Base-by-base conservation (phyloP, 2,888 invertebrate genomes). In the Acanthosepion esculentum region DNA sequence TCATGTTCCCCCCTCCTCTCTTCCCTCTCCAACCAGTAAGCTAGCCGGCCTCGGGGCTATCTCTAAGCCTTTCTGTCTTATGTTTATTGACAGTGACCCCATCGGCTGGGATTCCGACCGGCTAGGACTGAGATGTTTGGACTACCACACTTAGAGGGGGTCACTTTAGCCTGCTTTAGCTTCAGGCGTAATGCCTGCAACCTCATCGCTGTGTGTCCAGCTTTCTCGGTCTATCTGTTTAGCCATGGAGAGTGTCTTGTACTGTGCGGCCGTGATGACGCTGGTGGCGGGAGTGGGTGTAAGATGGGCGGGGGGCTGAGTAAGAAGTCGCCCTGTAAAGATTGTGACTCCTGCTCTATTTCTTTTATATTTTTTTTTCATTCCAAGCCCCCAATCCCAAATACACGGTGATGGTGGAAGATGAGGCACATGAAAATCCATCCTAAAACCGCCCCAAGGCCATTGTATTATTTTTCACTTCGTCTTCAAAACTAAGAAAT, bases 91-190 rank as follows among this genome's bases (percentile, higher is more conserved):
- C 78, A 78, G 33, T 78, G 78, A 78, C 78, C 78, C 78, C 78
- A 78, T 78, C n/a, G 78, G 78, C 78, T 78, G n/a, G 78, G 78
- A 78, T 29, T 78, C 78, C 78, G 78, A n/a, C 78, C 78, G 78
- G n/a, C n/a, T 33, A 33, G n/a, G 78, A 78, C 78, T 12, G 78
- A 78, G n/a, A 78, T 78, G 78, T 78, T 78, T 78, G 78, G 78
- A 78, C 78, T 78, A 78, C 78, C 78, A 78, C 78, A 78, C 78
- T 78, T 78, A 78, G 78, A 78, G 78, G 78, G 78, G 78, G 78
- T 78, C 78, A 78, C 78, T 78, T 78, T 78, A 78, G 78, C 78
- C 78, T 15, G 33, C 78, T 78, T 78, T 78, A 78, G 78, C 78
- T n/a, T 15, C 15, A n/a, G 78, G 78, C 78, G n/a, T 78, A 78